Base-by-base conservation (phyloP, 2,797 vertebrate genomes). In the Nannoperca obscura region DNA sequence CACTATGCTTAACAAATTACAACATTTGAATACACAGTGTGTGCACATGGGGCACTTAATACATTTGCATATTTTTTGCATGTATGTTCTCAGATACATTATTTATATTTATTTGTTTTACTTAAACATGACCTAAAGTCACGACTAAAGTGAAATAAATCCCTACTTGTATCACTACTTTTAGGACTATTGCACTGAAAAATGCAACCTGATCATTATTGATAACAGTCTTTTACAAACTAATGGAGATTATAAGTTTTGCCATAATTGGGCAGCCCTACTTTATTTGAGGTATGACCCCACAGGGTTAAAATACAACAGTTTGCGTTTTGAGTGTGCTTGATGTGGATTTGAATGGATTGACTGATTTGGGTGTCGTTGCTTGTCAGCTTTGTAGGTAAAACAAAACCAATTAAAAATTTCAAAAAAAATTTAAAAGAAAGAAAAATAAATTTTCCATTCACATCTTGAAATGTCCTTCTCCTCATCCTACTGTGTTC, bases 301-400 rank as follows among this genome's bases (percentile, higher is more conserved):
- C 64, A 83, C 79, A 72, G 78, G 82, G 80, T 90, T 89, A 77
- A 90, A 87, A 79, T 75, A 13, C 15, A 57, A 7, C 19, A 19
- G 50, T 75, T 64, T 40, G 30, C 4, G 27, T 59, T 71, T n/a
- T 78, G 61, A 73, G 34, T 66, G 68, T 70, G 64, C 44, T 79
- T 70, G 62, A 70, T 17, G 24, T 68, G 38, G 74, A 68, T 77
- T 53, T 75, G 47, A 86, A 67, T 85, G 13, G 47, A 82, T 62
- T 30, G 60, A 27, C 44, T 79, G 40, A 76, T 20, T 71, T 73
- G 52, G 72, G 49, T 30, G 52, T 63, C 11, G 50, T 54, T 83
- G 69, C 32, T 89, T 83, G 66, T 89, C n/a, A 62, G 75, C 77
- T 85, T 82, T 74, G 57, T 83, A 71, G 69, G 53, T n/a, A n/a